Evolutionary conservation across 2,797 vertebrate genomes (phyloP).

Genomic region (Balearica regulorum): DNA sequence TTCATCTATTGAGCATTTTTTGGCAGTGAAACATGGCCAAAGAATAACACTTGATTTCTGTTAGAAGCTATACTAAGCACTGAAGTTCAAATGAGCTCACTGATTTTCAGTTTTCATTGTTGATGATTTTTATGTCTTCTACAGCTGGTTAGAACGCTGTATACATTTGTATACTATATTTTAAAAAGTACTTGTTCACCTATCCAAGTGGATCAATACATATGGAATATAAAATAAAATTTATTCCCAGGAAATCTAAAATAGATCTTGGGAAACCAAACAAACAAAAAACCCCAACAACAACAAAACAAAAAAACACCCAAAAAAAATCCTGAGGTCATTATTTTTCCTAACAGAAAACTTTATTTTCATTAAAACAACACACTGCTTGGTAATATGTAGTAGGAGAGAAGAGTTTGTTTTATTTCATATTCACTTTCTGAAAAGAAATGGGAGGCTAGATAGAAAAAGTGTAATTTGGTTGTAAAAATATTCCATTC

Average conservation of each 20-base stretch:
- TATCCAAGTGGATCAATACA: neutral
- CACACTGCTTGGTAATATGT: neutral
- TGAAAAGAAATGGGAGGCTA: neutral
- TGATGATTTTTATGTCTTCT: neutral
- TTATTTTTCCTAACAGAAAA: neutral
- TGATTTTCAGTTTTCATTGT: neutral
- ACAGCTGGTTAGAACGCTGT: neutral
- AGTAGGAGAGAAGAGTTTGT: neutral
- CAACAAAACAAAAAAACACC: neutral
- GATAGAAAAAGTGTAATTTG: neutral
- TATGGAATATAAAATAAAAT: neutral
- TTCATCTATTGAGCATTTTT: neutral
- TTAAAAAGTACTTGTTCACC: neutral
- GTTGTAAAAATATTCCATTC: neutral
- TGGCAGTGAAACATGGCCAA: neutral
- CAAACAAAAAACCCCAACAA: neutral
- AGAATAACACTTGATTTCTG: neutral
- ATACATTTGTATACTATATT: neutral
- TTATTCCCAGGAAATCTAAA: neutral
- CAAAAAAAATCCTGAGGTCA: neutral
- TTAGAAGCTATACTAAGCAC: neutral
- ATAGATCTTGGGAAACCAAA: neutral
- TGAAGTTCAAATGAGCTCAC: neutral
- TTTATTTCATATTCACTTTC: neutral
- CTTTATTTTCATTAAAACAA: neutral